phyloP scores from a whole-genome alignment of 2,113 vertebrate species.

The Myrmophylax atrothorax region DNA sequence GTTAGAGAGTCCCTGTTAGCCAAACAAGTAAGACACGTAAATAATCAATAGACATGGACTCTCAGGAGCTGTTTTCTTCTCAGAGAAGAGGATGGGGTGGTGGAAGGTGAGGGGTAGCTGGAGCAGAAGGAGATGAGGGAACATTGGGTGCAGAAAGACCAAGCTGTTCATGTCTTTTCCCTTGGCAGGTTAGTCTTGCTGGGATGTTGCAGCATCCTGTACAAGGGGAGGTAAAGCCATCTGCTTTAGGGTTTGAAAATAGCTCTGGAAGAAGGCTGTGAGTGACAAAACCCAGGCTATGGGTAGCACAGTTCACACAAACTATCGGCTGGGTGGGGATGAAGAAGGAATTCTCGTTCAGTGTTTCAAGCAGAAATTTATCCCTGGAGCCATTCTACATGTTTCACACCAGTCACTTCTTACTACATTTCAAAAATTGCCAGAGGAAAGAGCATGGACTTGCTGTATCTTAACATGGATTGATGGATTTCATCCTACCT shows the following conservation, averaged over 20 bases:
- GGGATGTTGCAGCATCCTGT: neutral
- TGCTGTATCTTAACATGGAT: neutral
- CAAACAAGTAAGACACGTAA: neutral
- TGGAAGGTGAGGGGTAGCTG: neutral
- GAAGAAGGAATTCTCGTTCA: neutral
- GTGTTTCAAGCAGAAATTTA: neutral
- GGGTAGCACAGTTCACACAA: neutral
- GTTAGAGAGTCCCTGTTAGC: neutral
- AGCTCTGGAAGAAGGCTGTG: neutral
- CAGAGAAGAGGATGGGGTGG: neutral
- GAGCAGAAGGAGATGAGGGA: neutral
- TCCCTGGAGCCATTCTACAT: neutral
- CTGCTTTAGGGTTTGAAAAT: conserved; percentile 22
- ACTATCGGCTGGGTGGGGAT: neutral
- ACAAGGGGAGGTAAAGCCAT: neutral
- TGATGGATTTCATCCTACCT: conserved; percentile 9
- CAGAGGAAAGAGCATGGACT: neutral
- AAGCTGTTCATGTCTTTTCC: neutral
- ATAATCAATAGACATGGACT: neutral
- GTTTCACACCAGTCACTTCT: conserved; percentile 12
- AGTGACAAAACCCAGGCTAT: neutral
- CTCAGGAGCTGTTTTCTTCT: neutral
- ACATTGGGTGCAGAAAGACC: neutral
- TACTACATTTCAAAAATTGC: neutral
- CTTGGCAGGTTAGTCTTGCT: neutral